A percentile compares a stretch with the other conserved stretches of the same genome.
Conservation (phyloP, 2,888 invertebrate genomes). For the Thumatha senex region DNA sequence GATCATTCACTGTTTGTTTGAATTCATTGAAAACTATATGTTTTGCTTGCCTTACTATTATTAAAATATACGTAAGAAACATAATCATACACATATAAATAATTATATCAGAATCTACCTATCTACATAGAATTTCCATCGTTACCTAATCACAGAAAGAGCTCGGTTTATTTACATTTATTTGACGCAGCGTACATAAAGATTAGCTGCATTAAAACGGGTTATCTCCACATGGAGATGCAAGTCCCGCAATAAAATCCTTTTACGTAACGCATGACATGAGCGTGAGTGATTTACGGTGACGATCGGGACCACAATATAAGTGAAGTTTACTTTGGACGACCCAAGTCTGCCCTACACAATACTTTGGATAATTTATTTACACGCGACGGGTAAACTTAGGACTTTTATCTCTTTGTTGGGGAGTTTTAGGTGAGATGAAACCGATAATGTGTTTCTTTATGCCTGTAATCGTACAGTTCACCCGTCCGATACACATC, state of each 20-base stretch:
- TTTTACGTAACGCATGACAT: constrained; percentile 65
- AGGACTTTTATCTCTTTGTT: constrained; percentile 77
- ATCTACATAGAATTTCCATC: neutral
- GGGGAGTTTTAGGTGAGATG: constrained; percentile 71
- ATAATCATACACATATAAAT: too few species aligned
- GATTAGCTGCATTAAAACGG: constrained; percentile 48
- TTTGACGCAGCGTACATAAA: constrained; percentile 21
- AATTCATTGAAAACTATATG: too few species aligned
- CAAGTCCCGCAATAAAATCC: constrained; percentile 67
- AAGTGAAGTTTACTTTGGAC: constrained; percentile 73
- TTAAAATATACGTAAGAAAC: too few species aligned
- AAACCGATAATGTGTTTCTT: constrained; percentile 76
- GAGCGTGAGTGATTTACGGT: constrained; percentile 70
- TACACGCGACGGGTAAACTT: constrained; percentile 68
- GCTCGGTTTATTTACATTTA: constrained; percentile 25
- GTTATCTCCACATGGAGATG: constrained; percentile 61
- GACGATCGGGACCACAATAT: constrained; percentile 58
- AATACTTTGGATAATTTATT: constrained; percentile 76
- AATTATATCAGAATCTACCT: neutral
- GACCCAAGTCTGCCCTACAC: constrained; percentile 57
- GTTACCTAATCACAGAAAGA: constrained; percentile 7
- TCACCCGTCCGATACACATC: constrained; percentile 27
- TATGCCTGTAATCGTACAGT: constrained; percentile 65
- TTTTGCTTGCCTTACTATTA: too few species aligned
- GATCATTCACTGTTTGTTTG: too few species aligned